A percentile compares a stretch with the other conserved stretches of the same genome.
Conservation (phyloP, 1,140 invertebrate species). For the Brachionus calyciflorus region DNA sequence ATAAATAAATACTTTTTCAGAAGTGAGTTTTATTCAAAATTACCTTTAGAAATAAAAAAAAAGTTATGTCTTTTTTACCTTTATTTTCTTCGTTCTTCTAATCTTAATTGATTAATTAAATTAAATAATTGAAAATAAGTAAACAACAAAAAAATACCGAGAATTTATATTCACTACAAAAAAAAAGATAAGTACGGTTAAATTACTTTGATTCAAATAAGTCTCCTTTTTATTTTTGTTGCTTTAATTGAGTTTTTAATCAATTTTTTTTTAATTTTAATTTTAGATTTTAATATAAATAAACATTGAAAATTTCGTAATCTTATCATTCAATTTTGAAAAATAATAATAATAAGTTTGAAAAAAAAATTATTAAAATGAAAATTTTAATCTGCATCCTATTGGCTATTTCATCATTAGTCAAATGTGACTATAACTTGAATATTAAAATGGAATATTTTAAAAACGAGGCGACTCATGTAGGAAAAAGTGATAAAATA, state of each 20-base stretch:
- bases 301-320: not conserved
- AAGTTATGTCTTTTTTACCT: not conserved
- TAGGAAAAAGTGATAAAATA: slow-evolving; percentile 12
- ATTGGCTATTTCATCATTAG: not conserved
- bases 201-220: not conserved
- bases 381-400: not conserved
- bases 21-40: not conserved
- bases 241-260: not conserved
- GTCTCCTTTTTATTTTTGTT: not conserved
- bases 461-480: not conserved
- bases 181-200: slow-evolving; percentile 9
- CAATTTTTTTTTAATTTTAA: slow-evolving; percentile 22
- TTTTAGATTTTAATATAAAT: not conserved
- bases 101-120: slow-evolving; percentile 30
- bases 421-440: not conserved
- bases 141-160: too few species aligned
- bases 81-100: not conserved
- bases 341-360: not conserved
- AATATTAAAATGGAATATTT: slow-evolving; percentile 30
- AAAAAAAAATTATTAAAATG: slow-evolving; percentile 3
- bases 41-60: not conserved
- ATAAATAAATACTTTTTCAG: not conserved
- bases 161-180: not conserved
- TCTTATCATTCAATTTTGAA: not conserved
- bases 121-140: not conserved